Conservation (phyloP, 2,888 invertebrate genomes). For the Drosophila nr. perissopoda region DNA sequence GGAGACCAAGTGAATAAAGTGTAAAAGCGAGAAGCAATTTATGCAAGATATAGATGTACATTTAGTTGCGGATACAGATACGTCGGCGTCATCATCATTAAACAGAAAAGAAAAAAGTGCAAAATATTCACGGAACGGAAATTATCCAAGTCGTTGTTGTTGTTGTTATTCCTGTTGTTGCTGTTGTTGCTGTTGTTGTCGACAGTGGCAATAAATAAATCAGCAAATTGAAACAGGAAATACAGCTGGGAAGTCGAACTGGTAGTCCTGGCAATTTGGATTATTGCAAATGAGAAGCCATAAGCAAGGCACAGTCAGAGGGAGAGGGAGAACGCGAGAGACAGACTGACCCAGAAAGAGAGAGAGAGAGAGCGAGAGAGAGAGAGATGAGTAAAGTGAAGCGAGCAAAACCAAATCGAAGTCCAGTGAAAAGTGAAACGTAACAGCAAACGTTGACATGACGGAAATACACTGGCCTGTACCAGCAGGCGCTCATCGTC, state of each 20-base stretch:
- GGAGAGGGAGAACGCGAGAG: not conserved
- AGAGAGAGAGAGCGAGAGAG: not conserved
- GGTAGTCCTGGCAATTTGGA: constrained; percentile 70
- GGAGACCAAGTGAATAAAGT: not conserved
- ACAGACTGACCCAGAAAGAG: not conserved
- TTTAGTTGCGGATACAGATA: constrained; percentile 16
- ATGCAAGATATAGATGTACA: not conserved
- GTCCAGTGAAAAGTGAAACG: constrained; percentile 45
- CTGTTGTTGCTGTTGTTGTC: constrained; percentile 21
- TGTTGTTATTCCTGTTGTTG: constrained; percentile 12
- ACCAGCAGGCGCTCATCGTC: not conserved
- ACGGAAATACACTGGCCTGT: constrained; percentile 68
- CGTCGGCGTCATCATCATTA: not conserved
- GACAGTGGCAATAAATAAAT: constrained; percentile 73
- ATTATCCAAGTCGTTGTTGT: constrained; percentile 42
- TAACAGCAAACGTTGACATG: constrained; percentile 53
- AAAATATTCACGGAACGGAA: constrained; percentile 42
- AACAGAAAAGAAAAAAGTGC: not conserved
- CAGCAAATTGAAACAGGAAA: constrained; percentile 73
- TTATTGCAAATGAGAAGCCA: constrained; percentile 71
- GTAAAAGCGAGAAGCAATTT: not conserved
- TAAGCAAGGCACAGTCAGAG: constrained; percentile 41
- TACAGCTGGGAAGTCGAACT: constrained; percentile 65
- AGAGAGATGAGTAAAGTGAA: not conserved
- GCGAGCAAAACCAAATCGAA: constrained; percentile 42